Conservation (phyloP, 2,797 vertebrate genomes). For the Sternarchorhynchus goeldii region DNA sequence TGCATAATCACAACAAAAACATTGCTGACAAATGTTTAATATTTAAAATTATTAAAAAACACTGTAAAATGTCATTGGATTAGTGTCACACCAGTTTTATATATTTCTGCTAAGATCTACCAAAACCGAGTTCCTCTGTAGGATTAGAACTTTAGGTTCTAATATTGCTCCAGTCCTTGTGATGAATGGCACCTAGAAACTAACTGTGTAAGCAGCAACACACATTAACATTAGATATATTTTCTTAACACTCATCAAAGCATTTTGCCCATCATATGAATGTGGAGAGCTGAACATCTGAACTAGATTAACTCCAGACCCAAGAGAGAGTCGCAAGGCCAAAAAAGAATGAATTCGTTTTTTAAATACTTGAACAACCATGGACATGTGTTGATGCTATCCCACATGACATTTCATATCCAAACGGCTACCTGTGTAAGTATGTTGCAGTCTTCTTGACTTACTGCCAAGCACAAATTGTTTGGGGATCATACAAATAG, state of each 20-base stretch:
- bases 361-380: background rate
- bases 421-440: background rate
- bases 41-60: no score
- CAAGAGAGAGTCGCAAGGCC: background rate
- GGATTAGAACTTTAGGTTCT: background rate
- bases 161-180: background rate
- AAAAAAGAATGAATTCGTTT: background rate
- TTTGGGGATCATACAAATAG: background rate
- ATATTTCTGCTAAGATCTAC: no score
- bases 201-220: background rate
- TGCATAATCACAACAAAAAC: no score
- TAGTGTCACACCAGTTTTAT: no score
- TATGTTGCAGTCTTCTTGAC: background rate
- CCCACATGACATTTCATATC: background rate
- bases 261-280: slow-evolving; percentile 5
- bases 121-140: no score
- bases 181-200: background rate
- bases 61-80: no score
- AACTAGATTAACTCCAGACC: slow-evolving; percentile 2
- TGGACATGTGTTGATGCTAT: background rate
- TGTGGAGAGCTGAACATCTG: slow-evolving; percentile 5
- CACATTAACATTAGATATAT: background rate
- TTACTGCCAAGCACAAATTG: background rate
- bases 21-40: no score
- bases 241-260: background rate